Percentiles rank a stretch among this genome's conserved stretches.
These are phyloP conservation scores for Lamprologus lemairii DNA, from an alignment of 2,113 vertebrate genomes.

Conservation along the genomic window DNA sequence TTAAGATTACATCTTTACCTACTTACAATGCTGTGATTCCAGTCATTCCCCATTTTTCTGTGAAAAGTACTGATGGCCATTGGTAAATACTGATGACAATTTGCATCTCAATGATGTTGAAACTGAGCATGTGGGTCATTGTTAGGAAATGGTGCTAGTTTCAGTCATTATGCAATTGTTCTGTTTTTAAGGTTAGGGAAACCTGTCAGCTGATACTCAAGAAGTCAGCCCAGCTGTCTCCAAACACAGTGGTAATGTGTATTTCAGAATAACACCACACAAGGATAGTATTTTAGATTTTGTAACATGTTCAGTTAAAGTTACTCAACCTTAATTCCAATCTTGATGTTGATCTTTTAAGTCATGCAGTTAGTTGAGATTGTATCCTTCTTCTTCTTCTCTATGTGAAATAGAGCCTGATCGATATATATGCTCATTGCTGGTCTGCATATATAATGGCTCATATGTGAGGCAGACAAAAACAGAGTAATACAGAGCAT, in stretches of 20 bases:
- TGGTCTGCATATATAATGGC: background rate
- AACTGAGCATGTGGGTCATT: background rate
- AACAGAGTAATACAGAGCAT: background rate
- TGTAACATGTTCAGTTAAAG: background rate
- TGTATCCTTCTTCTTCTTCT: background rate
- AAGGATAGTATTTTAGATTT: background rate
- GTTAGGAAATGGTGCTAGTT: background rate
- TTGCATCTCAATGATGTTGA: background rate
- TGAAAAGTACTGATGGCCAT: background rate
- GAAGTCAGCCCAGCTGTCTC: background rate
- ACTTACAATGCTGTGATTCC: background rate
- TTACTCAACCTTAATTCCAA: background rate
- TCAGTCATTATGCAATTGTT: background rate
- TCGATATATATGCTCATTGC: background rate
- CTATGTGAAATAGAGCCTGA: background rate
- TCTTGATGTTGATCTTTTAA: background rate
- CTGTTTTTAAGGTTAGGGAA: background rate
- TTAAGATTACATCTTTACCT: background rate
- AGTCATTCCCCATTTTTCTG: background rate
- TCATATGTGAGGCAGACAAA: background rate
- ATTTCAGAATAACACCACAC: background rate
- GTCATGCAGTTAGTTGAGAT: background rate
- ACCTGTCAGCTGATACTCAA: background rate
- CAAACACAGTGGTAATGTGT: background rate
- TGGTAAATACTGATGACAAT: background rate